phyloP scores from a whole-genome alignment of 1,140 invertebrate species.

The Protaetia brevitarsis region DNA sequence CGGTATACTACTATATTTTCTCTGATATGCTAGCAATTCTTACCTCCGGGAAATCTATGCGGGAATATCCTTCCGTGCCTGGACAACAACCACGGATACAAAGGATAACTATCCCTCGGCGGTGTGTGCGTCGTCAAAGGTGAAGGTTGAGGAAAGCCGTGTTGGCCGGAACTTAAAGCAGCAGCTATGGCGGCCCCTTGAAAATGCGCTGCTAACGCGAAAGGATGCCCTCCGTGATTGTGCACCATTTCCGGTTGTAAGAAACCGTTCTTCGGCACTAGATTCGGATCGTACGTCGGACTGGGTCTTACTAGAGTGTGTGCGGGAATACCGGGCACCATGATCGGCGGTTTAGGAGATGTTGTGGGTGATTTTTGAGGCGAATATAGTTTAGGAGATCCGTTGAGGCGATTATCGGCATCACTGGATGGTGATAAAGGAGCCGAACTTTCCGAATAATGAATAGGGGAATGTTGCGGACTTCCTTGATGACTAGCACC shows the following conservation, averaged over 20 bases:
- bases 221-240: slow-evolving; percentile 59
- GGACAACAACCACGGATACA: slow-evolving; percentile 88
- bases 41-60: slow-evolving; percentile 85
- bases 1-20: too few species aligned
- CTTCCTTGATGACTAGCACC: slow-evolving; percentile 50
- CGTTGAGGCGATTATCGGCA: slow-evolving; percentile 41
- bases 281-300: slow-evolving; percentile 48
- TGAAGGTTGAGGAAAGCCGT: slow-evolving; percentile 54
- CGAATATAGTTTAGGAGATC: slow-evolving; percentile 49
- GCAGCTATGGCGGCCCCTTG: slow-evolving; percentile 65
- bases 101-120: slow-evolving; percentile 76
- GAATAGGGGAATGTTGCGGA: slow-evolving; percentile 44
- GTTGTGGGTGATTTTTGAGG: slow-evolving; percentile 38
- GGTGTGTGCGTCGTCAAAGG: slow-evolving; percentile 59
- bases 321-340: slow-evolving; percentile 53
- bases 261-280: slow-evolving; percentile 60
- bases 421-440: slow-evolving; percentile 45
- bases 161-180: slow-evolving; percentile 61
- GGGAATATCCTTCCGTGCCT: slow-evolving; percentile 86
- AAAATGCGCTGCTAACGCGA: slow-evolving; percentile 69
- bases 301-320: slow-evolving; percentile 51
- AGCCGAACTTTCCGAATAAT: slow-evolving; percentile 46
- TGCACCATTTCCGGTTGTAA: slow-evolving; percentile 63
- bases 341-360: slow-evolving; percentile 49
- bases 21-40: too few species aligned